Conservation (phyloP, 2,113 vertebrate species). For the Mesocricetus auratus region DNA sequence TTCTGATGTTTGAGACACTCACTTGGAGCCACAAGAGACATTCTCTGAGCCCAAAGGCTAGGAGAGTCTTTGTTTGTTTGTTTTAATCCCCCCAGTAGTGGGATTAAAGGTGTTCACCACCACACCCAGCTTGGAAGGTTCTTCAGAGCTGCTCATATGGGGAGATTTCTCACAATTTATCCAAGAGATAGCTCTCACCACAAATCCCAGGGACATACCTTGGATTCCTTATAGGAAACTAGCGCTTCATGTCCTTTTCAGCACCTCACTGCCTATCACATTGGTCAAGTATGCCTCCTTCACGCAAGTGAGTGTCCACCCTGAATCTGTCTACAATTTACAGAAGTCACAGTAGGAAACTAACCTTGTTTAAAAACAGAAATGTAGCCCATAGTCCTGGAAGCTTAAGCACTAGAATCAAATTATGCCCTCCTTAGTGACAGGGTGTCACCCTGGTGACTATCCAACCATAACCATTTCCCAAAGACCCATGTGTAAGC, state of each 20-base stretch:
- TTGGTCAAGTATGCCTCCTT: constrained; percentile 73
- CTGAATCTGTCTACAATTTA: not conserved
- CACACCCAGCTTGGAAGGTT: not conserved
- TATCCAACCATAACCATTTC: not conserved
- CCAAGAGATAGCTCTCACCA: constrained; percentile 88
- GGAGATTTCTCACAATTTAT: constrained; percentile 86
- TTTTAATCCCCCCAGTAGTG: not conserved
- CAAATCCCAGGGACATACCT: constrained; percentile 86
- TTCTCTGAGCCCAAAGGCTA: constrained; percentile 6
- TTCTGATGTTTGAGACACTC: constrained; percentile 81
- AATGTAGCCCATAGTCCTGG: no score
- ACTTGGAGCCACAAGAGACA: constrained; percentile 89
- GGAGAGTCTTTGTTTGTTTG: not conserved
- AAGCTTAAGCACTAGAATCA: not conserved
- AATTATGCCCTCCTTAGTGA: not conserved
- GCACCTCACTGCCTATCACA: constrained; percentile 85
- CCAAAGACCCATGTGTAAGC: not conserved
- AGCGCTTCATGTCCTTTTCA: constrained; percentile 88
- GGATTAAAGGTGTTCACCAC: not conserved
- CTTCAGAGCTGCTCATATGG: constrained; percentile 84
- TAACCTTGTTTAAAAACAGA: not conserved
- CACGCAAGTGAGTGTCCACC: not conserved
- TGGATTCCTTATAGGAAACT: constrained; percentile 79
- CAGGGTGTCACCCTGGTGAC: not conserved
- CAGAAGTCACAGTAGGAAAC: not conserved